Percentiles rank a stretch among this genome's conserved stretches.
Conservation (phyloP, 2,113 vertebrate species). For the Fulica atra region DNA sequence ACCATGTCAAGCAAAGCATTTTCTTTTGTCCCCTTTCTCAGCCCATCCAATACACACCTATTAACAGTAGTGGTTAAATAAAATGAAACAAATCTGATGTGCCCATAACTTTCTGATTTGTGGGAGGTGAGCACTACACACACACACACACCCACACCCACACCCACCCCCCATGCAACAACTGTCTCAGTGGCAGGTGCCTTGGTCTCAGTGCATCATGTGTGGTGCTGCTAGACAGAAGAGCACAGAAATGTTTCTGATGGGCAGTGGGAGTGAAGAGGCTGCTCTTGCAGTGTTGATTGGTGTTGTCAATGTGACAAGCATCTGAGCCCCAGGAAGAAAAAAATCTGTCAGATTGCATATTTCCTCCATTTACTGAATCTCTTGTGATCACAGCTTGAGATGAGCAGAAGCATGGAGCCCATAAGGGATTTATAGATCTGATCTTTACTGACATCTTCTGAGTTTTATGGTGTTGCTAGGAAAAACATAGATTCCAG, state of each 20-base stretch:
- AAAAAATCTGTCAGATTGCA: neutral
- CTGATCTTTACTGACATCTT: neutral
- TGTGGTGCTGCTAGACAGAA: neutral
- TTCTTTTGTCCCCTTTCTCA: neutral
- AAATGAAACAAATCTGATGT: neutral
- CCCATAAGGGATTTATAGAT: neutral
- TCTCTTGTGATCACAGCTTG: slow-evolving; percentile 18
- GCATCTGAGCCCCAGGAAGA: neutral
- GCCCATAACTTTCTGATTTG: neutral
- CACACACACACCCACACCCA: too few relatives aligned
- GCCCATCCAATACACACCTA: neutral
- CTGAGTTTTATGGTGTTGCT: neutral
- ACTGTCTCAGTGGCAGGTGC: neutral
- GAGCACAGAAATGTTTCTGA: neutral
- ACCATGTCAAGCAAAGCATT: neutral
- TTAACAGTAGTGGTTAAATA: slow-evolving; percentile 9
- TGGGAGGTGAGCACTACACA: neutral
- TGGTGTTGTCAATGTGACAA: neutral
- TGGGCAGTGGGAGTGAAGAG: neutral
- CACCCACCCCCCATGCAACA: neutral
- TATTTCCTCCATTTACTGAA: slow-evolving; percentile 14
- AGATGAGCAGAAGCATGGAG: neutral
- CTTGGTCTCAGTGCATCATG: neutral
- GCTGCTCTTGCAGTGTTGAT: neutral
- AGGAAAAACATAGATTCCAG: neutral